These are phyloP conservation scores for Tineola bisselliella DNA, from an alignment of 2,888 invertebrate genomes.

Conservation along the genomic window DNA sequence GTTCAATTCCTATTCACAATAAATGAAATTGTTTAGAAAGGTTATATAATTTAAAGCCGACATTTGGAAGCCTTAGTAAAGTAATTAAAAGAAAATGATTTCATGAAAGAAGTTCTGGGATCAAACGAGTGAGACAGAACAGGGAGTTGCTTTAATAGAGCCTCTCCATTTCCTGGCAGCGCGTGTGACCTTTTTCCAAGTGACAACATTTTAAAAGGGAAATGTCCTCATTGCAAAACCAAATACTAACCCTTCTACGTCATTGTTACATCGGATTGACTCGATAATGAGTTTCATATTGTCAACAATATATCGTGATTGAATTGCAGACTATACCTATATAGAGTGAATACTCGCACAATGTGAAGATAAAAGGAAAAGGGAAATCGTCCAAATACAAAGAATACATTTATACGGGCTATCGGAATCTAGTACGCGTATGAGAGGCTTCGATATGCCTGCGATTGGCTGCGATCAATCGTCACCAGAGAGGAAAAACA, in stretches of 20 bases:
- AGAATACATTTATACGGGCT: neutral
- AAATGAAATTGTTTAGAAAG: too few relatives aligned
- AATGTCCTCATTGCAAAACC: neutral
- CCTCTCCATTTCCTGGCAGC: neutral
- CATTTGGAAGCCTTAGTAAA: too few relatives aligned
- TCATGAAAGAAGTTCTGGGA: too few relatives aligned
- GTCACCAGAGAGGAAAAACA: neutral
- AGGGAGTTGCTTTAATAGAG: neutral
- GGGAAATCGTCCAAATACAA: neutral
- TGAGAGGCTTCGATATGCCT: neutral
- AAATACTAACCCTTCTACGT: too few relatives aligned
- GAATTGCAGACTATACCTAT: too few relatives aligned
- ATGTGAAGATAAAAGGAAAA: neutral
- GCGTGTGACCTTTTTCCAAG: neutral
- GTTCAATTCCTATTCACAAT: too few relatives aligned
- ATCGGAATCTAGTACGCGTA: neutral
- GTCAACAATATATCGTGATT: too few relatives aligned
- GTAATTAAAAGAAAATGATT: too few relatives aligned
- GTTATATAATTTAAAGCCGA: too few relatives aligned
- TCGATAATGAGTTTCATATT: too few relatives aligned
- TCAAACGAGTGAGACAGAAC: neutral
- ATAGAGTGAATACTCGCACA: too few relatives aligned
- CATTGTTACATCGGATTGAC: too few relatives aligned
- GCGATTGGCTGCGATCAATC: slow-evolving; percentile 10
- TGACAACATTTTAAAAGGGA: slow-evolving; percentile 4